Evolutionary conservation across 2,797 vertebrate species (phyloP), one percentile per base, ranked within the genome.

Genomic region (Dermochelys coriacea): DNA sequence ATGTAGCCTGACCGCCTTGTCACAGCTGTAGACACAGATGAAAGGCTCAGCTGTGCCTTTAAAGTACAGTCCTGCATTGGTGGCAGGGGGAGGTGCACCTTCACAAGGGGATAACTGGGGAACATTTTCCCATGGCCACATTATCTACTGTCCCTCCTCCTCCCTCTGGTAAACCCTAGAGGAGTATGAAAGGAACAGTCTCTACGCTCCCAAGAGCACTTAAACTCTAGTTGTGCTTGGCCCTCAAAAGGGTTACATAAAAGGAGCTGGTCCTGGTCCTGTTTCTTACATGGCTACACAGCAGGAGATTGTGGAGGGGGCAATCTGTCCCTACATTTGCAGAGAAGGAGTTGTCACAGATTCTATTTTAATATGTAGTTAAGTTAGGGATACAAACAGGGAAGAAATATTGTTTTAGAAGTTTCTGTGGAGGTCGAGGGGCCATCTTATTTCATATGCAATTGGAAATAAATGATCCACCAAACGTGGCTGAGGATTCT

Each of bases 1-100:
- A 78, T 75, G 86, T 74, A 89, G 89, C 1, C 11, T 89, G 84
- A 94, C 77, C 93, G 92, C 91, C 86, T 85, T 86, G 74, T 6
- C 0, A 0, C 81, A 90, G 75, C 82, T 29, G 15, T 47, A 86
- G 8, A 6, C 78, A n/a, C 4, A 12, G 85, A 87, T 87, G 57
- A 91, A 87, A 75, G 41, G 27, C 14, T 75, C 12, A 8, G 23
- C 7, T 34, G 23, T 29, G 31, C 37, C 55, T 93, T 80, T 71
- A 86, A 94, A 61, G 16, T 18, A 68, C 10, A 86, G 8, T 4
- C 50, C 92, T 68, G 5, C 59, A 4, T 27, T 55, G 71, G 31
- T n/a, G 29, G 50, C 45, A 50, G 52, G 89, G 21, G 10, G 52
- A 37, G 68, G 34, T 0, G 3, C 19, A 68, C n/a, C 34, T 68